Conservation (phyloP, 2,113 vertebrate species). For the Penelope pileata region DNA sequence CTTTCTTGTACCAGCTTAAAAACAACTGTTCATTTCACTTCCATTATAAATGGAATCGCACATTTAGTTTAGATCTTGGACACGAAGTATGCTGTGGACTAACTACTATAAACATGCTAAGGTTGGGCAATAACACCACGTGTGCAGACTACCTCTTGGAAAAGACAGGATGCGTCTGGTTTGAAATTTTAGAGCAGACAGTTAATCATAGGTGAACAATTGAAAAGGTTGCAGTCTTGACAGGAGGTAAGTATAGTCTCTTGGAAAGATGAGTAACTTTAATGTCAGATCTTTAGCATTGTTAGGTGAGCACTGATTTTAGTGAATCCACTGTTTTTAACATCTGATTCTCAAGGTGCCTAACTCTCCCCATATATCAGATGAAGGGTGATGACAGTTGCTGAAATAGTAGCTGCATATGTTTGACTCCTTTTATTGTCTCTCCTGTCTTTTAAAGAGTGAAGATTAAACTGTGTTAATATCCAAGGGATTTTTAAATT, state of each 20-base stretch:
- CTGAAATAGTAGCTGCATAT: background rate
- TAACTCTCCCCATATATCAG: background rate
- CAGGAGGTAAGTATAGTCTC: background rate
- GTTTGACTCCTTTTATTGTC: background rate
- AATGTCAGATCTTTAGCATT: background rate
- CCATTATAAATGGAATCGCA: background rate
- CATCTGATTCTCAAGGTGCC: background rate
- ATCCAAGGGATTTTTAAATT: background rate
- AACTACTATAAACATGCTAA: background rate
- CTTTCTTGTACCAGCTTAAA: background rate
- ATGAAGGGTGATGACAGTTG: background rate
- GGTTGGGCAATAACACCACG: background rate
- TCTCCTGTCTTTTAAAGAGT: background rate
- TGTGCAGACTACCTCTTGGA: background rate
- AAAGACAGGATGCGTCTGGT: background rate
- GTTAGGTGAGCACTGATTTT: background rate
- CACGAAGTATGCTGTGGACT: background rate
- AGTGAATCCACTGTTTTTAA: background rate
- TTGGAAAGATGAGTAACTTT: background rate
- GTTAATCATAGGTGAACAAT: background rate
- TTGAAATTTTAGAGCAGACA: background rate
- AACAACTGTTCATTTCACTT: background rate
- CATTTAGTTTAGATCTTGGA: background rate
- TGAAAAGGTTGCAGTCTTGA: background rate
- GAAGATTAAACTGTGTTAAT: background rate